phyloP scores from a whole-genome alignment of 2,113 vertebrate species.

The Synodontis membranacea region DNA sequence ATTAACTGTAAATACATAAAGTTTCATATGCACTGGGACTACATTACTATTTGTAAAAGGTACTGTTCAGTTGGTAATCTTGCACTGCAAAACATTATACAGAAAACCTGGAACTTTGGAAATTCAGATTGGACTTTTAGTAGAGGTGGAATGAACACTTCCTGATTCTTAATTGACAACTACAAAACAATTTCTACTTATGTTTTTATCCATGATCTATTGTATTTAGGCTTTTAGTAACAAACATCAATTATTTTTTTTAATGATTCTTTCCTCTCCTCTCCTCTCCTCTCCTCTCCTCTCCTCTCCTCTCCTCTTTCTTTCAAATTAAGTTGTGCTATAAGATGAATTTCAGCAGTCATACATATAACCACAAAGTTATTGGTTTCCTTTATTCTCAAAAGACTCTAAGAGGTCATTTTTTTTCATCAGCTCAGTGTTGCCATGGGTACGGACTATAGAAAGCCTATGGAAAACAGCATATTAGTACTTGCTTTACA shows the following conservation, averaged over 20 bases:
- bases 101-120: not conserved
- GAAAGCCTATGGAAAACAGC: conserved; percentile 9
- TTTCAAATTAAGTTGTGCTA: not conserved
- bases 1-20: not conserved
- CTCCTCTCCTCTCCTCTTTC: not conserved
- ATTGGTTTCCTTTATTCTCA: not conserved
- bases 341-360: not conserved
- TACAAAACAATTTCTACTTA: not conserved
- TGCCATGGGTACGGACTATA: conserved; percentile 34
- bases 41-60: not conserved
- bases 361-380: conserved; percentile 6
- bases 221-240: not conserved
- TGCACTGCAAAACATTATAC: not conserved
- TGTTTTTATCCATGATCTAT: not conserved
- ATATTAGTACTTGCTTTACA: not conserved
- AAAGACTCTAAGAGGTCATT: not conserved
- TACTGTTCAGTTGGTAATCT: not conserved
- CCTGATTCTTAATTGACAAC: not conserved
- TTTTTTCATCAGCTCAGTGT: conserved; percentile 14
- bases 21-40: not conserved
- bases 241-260: not conserved
- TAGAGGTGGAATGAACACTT: not conserved
- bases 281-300: not conserved
- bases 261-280: not conserved
- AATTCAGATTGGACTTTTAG: not conserved